Percentiles rank a stretch among this genome's conserved stretches.
phyloP scores from a whole-genome alignment of 2,888 invertebrate genomes.

The Argynnis bischoffii region DNA sequence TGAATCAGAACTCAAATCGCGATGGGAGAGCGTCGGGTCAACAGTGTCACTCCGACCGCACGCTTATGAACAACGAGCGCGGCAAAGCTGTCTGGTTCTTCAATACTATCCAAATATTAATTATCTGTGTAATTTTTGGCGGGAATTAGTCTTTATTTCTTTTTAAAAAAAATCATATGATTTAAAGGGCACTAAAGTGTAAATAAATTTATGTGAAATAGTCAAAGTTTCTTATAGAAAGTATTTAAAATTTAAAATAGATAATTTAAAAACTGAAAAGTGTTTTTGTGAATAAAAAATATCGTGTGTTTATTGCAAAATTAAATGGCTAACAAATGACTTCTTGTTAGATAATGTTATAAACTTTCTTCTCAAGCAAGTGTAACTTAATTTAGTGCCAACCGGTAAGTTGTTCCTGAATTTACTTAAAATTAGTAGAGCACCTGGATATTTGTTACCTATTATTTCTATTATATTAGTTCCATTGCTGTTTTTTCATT shows the following conservation, averaged over 20 bases:
- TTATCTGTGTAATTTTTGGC: conserved; percentile 17
- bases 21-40: conserved; percentile 41
- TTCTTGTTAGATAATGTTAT: neutral
- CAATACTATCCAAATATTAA: conserved; percentile 15
- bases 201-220: neutral
- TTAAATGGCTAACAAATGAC: conserved; percentile 2
- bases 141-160: neutral
- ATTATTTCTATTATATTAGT: too few species aligned
- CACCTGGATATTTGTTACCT: too few species aligned
- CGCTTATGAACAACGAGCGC: conserved; percentile 35
- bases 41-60: conserved; percentile 37
- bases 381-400: conserved; percentile 8
- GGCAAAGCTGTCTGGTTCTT: conserved; percentile 15
- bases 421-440: neutral
- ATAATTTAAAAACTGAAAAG: neutral
- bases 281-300: conserved; percentile 10
- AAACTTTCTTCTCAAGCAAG: conserved; percentile 1
- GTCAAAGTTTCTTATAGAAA: neutral
- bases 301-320: neutral
- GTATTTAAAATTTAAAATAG: neutral
- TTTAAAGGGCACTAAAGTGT: neutral
- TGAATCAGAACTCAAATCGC: conserved; percentile 35
- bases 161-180: neutral
- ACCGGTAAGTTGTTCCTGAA: conserved; percentile 10
- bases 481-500: too few species aligned